Percentiles rank a stretch among this genome's conserved stretches.
Conservation (phyloP, 1,140 invertebrate species). For the Euglossa dilemma region DNA sequence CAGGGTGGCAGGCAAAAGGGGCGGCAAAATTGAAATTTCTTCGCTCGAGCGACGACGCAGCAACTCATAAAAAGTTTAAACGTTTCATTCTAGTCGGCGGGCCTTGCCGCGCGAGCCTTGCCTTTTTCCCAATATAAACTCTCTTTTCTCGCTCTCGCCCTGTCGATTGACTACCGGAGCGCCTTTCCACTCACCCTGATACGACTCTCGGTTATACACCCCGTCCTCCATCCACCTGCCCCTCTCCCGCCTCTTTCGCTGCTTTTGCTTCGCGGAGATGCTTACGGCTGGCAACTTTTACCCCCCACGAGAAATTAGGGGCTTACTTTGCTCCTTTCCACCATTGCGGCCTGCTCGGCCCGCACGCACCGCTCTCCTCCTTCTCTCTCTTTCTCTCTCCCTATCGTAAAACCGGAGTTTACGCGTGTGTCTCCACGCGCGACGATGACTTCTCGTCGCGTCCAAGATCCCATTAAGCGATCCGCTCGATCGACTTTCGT, state of each 20-base stretch:
- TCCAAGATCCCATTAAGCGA: too few species aligned
- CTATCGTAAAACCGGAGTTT: constrained; percentile 52
- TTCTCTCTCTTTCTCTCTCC: background rate
- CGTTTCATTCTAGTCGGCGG: constrained; percentile 76
- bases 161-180: constrained; percentile 79
- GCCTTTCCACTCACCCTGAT: constrained; percentile 61
- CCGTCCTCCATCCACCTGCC: background rate
- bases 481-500: too few species aligned
- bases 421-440: constrained; percentile 39
- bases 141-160: constrained; percentile 66
- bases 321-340: constrained; percentile 76
- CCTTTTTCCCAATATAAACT: constrained; percentile 81
- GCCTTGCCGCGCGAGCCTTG: constrained; percentile 66
- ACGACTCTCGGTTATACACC: constrained; percentile 50
- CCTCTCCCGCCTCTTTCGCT: background rate
- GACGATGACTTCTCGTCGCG: too few species aligned
- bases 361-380: constrained; percentile 16
- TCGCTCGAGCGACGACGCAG: constrained; percentile 80
- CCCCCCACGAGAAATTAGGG: constrained; percentile 81
- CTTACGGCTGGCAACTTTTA: constrained; percentile 80
- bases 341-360: constrained; percentile 25
- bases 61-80: constrained; percentile 83
- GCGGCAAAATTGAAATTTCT: constrained; percentile 82
- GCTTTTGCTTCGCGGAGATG: constrained; percentile 64
- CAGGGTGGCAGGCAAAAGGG: constrained; percentile 47